Percentiles rank a stretch among this genome's conserved stretches.
These are phyloP conservation scores for Siniperca obscura DNA, from an alignment of 2,797 vertebrate species.

Conservation along the genomic window DNA sequence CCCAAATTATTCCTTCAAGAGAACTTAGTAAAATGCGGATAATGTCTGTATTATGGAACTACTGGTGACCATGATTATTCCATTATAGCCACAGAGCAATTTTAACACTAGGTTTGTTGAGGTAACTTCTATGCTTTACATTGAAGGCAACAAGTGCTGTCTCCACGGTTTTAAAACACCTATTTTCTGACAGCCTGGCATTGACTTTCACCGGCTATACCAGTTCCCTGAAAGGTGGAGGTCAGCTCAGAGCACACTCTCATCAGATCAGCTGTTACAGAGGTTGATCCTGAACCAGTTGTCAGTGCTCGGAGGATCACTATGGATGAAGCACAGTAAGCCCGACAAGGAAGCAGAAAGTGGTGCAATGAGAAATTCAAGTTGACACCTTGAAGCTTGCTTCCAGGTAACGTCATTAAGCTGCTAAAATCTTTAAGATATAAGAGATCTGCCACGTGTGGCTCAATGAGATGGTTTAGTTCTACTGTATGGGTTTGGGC, in stretches of 20 bases:
- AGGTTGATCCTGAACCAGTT: slow-evolving; percentile 45
- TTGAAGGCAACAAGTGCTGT: background rate
- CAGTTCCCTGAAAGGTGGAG: background rate
- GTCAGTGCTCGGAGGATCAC: slow-evolving; percentile 46
- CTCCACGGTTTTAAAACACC: background rate
- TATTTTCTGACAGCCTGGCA: background rate
- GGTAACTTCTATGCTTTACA: background rate
- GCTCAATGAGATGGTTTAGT: background rate
- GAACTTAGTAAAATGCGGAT: background rate
- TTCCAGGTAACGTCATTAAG: slow-evolving; percentile 51
- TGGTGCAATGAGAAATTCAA: slow-evolving; percentile 56
- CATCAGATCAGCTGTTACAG: slow-evolving; percentile 28
- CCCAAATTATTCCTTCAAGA: no score
- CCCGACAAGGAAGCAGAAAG: slow-evolving; percentile 32
- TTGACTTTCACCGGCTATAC: slow-evolving; percentile 8
- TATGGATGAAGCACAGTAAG: slow-evolving; percentile 56
- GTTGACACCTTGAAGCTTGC: slow-evolving; percentile 58
- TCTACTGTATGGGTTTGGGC: background rate
- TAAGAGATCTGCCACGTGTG: slow-evolving; percentile 34
- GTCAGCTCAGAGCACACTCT: slow-evolving; percentile 24
- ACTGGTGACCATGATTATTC: background rate
- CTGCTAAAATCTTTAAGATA: slow-evolving; percentile 40
- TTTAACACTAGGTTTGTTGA: background rate
- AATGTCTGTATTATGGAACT: background rate
- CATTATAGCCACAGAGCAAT: background rate